Conservation (phyloP, 2,797 vertebrate genomes). For the Tiaroga cobitis region DNA sequence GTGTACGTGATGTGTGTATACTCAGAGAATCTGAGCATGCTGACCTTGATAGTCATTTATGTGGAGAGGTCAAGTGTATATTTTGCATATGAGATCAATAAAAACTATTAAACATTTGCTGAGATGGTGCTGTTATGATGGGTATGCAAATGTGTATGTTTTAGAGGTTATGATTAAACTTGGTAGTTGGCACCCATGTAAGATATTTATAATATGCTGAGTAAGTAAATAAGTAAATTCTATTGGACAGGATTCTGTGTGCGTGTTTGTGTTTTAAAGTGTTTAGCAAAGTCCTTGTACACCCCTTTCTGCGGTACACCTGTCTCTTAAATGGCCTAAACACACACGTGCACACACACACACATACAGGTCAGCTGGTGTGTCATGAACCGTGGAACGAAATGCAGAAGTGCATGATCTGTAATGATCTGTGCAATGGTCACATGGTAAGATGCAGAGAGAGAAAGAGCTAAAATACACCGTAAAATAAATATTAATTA, state of each 20-base stretch:
- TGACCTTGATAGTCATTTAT: neutral
- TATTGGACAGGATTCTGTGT: slow-evolving; percentile 31
- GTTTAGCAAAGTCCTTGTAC: slow-evolving; percentile 29
- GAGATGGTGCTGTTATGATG: neutral
- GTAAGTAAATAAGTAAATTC: neutral
- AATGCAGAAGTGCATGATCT: slow-evolving; percentile 43
- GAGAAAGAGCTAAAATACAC: slow-evolving; percentile 48
- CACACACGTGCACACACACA: slow-evolving; percentile 9
- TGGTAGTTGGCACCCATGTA: neutral
- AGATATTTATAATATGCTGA: slow-evolving; percentile 30
- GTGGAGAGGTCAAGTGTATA: neutral
- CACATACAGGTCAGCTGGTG: slow-evolving; percentile 23
- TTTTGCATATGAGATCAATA: slow-evolving; percentile 27
- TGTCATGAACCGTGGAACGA: slow-evolving; percentile 11
- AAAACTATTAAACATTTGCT: slow-evolving; percentile 20
- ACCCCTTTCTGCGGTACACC: slow-evolving; percentile 46
- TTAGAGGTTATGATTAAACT: neutral
- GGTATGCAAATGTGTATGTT: neutral
- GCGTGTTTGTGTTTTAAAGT: slow-evolving; percentile 20
- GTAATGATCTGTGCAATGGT: slow-evolving; percentile 25
- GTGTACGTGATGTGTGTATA: neutral
- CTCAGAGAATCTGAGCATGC: neutral
- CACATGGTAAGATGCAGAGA: slow-evolving; percentile 35
- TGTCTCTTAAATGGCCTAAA: slow-evolving; percentile 22
- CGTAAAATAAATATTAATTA: slow-evolving; percentile 68